Base-by-base conservation (phyloP, 2,113 vertebrate species). In the Ciconia boyciana region DNA sequence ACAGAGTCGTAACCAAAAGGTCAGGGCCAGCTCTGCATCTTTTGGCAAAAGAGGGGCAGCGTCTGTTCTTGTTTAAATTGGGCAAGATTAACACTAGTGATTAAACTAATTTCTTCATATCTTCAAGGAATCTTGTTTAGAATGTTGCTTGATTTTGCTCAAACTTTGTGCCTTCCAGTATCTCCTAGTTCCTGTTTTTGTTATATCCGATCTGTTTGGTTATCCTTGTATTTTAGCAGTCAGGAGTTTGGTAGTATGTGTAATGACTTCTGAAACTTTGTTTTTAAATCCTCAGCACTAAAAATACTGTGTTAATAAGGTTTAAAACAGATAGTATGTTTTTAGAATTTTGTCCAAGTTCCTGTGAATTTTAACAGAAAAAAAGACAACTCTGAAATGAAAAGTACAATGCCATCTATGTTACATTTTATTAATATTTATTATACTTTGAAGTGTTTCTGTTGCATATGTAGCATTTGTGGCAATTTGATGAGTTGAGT, bases 1-100 rank as follows among this genome's bases (percentile, higher is more conserved):
- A 88, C 32, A 72, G 13, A 16, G 60, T 76, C 0, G 0, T 34
- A 76, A 62, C 39, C 1, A 1, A 80, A 83, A 81, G 71, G 80
- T 79, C 70, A 44, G 58, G 62, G 44, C 44, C 46, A 46, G 0
- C 36, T 58, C 34, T 78, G 36, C 2, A 2, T 57, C 32, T 74
- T 49, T 3, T 21, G 69, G 46, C 12, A 9, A 60, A 75, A 52
- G 31, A 20, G 29, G 48, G 48, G 11, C 20, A 36, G 9, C 3
- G 0, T 58, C 83, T 92, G 15, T 65, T 83, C 18, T 52, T 41
- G 32, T 60, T 93, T 51, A 36, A 70, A 55, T 29, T 83, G n/a
- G 9, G 80, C 10, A 11, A 78, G 39, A 51, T 55, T 61, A 64
- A 71, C 14, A 15, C 24, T 51, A 36, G 49, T 44, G 48, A 57